Conservation (phyloP, 1,140 invertebrate species). For the Laupala kohalensis region DNA sequence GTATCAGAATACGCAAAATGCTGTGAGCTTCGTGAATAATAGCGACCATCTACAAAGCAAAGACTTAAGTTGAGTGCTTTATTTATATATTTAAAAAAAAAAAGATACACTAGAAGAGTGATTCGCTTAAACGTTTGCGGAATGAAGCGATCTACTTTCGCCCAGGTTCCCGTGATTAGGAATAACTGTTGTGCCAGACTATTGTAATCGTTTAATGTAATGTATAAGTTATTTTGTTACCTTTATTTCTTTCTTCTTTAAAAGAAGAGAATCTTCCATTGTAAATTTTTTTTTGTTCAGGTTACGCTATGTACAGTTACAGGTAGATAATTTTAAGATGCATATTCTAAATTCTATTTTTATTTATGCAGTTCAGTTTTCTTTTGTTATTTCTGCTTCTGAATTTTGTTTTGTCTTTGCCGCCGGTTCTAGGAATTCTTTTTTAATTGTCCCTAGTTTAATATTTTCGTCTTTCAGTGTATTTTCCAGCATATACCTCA, state of each 20-base stretch:
- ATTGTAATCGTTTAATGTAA: constrained; percentile 5
- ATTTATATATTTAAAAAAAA: neutral
- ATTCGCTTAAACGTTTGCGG: neutral
- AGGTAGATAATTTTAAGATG: constrained; percentile 6
- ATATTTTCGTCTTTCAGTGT: too few species aligned
- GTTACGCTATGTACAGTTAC: neutral
- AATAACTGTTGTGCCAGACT: constrained; percentile 2
- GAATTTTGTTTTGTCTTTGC: neutral
- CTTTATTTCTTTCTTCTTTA: constrained; percentile 2
- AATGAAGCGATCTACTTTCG: neutral
- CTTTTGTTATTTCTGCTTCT: neutral
- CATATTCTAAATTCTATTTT: constrained; percentile 1
- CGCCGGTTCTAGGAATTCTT: neutral
- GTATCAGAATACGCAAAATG: neutral
- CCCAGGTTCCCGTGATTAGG: neutral
- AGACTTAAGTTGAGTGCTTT: constrained; percentile 2
- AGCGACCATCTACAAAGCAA: neutral
- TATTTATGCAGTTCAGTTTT: constrained; percentile 3
- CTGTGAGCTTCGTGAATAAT: neutral
- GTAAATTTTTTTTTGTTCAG: constrained; percentile 3
- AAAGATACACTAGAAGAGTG: neutral
- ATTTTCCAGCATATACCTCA: too few species aligned
- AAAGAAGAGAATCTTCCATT: constrained; percentile 4
- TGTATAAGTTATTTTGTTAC: constrained; percentile 11
- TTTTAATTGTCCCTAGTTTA: neutral